phyloP scores from a whole-genome alignment of 2,113 vertebrate genomes.

The Thinocorus orbignyianus region DNA sequence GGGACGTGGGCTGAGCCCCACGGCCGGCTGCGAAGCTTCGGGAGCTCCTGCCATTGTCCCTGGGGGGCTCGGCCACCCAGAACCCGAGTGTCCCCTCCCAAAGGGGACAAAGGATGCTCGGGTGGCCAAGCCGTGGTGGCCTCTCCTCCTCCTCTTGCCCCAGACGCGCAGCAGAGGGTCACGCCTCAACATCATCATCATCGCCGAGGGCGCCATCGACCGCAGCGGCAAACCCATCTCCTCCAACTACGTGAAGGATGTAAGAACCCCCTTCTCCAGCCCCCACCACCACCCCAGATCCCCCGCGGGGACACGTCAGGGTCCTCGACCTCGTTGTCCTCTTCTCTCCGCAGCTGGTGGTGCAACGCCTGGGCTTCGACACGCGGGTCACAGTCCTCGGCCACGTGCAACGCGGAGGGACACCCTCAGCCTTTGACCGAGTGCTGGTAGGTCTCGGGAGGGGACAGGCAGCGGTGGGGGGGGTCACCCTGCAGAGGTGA shows the following conservation, averaged over 20 bases:
- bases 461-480: too few relatives aligned
- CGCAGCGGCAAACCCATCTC: slow-evolving; percentile 84
- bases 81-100: neutral
- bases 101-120: accelerated
- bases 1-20: neutral
- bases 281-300: accelerated
- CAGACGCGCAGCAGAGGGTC: slow-evolving; percentile 89
- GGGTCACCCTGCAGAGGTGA: neutral
- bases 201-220: slow-evolving; percentile 91
- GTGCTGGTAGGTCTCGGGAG: slow-evolving; percentile 80
- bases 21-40: neutral
- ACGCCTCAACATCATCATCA: slow-evolving; percentile 91
- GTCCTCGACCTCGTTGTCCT: accelerated
- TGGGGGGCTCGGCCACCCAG: neutral
- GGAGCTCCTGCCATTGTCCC: neutral
- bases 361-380: slow-evolving; percentile 87
- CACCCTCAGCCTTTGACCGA: slow-evolving; percentile 91
- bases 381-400: slow-evolving; percentile 92
- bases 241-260: slow-evolving; percentile 88
- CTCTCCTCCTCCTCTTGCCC: neutral
- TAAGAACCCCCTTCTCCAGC: slow-evolving; percentile 22
- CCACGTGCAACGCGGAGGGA: slow-evolving; percentile 93
- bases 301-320: accelerated
- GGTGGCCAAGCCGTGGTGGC: accelerated
- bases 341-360: slow-evolving; percentile 79